Percentiles rank a stretch among this genome's conserved stretches.
Evolutionary conservation across 2,797 vertebrate species (phyloP).

Genomic region (Selene dorsalis): DNA sequence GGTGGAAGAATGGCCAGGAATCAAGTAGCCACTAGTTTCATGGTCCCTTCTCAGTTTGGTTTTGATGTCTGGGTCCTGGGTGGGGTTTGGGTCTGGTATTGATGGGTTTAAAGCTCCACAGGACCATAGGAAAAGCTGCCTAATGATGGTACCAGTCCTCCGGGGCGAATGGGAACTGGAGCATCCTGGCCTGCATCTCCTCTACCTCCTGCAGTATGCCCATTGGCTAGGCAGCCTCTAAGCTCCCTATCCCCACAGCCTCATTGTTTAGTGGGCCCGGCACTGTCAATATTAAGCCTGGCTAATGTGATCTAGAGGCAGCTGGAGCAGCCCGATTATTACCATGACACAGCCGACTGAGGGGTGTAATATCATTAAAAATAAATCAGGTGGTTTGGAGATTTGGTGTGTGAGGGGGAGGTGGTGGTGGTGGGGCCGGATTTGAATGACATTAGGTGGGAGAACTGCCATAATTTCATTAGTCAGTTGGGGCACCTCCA

Average conservation of each 20-base stretch:
- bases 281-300: conserved; percentile 89
- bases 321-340: conserved; percentile 88
- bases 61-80: conserved; percentile 74
- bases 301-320: conserved; percentile 90
- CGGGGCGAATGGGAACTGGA: conserved; percentile 83
- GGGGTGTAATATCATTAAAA: conserved; percentile 90
- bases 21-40: conserved; percentile 82
- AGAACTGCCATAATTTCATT: conserved; percentile 86
- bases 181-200: conserved; percentile 81
- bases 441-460: conserved; percentile 83
- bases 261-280: conserved; percentile 84
- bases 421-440: conserved; percentile 42
- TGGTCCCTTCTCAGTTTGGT: conserved; percentile 75
- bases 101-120: conserved; percentile 74
- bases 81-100: conserved; percentile 70
- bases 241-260: conserved; percentile 82
- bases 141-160: conserved; percentile 86
- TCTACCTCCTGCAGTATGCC: conserved; percentile 82
- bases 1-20: conserved; percentile 72
- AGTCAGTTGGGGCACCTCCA: conserved; percentile 80
- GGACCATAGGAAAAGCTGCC: conserved; percentile 74
- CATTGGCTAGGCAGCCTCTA: conserved; percentile 82
- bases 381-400: conserved; percentile 88
- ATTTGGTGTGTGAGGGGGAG: conserved; percentile 74
- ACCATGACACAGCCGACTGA: conserved; percentile 87